A percentile compares a stretch with the other conserved stretches of the same genome.
phyloP scores from a whole-genome alignment of 2,888 invertebrate genomes.

The Machimus rusticus region DNA sequence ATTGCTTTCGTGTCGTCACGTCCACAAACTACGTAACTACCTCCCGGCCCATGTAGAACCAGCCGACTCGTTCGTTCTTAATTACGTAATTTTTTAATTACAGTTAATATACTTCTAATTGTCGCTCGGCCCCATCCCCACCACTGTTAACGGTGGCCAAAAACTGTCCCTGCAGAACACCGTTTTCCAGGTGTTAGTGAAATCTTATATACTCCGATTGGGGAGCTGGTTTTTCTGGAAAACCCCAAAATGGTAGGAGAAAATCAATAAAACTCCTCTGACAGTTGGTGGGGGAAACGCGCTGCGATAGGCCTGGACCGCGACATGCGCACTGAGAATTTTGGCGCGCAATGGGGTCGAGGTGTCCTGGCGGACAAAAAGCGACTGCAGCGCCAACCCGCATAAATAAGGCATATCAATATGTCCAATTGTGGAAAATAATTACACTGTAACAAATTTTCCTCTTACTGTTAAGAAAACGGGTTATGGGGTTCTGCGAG shows the following conservation, averaged over 20 bases:
- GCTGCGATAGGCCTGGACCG: not conserved
- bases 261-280: conserved; percentile 45
- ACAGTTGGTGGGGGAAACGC: not conserved
- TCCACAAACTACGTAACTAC: not conserved
- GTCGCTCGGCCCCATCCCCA: conserved; percentile 46
- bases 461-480: conserved; percentile 45
- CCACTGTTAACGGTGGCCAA: not conserved
- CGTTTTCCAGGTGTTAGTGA: not conserved
- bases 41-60: not conserved
- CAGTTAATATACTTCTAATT: conserved; percentile 64
- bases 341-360: not conserved
- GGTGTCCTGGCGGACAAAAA: not conserved
- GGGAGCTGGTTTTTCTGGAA: not conserved
- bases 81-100: conserved; percentile 64
- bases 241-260: conserved; percentile 40
- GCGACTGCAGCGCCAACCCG: not conserved
- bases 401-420: conserved; percentile 60
- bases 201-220: not conserved
- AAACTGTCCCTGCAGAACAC: not conserved
- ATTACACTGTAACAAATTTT: conserved; percentile 64
- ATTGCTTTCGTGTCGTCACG: conserved; percentile 36
- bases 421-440: conserved; percentile 65
- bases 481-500: conserved; percentile 34
- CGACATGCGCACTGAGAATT: not conserved
- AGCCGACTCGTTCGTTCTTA: conserved; percentile 54